These are phyloP conservation scores for Palythoa heliodiscus DNA, from an alignment of 92 coral and sea anemone species.

Conservation along the genomic window DNA sequence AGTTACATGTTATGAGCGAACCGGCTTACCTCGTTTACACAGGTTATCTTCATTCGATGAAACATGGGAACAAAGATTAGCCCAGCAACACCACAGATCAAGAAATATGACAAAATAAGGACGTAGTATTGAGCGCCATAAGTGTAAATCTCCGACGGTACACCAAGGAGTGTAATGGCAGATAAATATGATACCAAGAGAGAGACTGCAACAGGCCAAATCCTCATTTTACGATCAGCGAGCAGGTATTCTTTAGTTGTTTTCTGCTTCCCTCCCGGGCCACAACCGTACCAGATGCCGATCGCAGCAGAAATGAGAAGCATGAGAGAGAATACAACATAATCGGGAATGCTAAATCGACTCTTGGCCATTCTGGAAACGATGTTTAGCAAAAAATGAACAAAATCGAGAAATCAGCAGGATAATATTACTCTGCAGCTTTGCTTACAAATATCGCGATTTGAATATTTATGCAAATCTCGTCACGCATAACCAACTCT, in stretches of 20 bases:
- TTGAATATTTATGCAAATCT: neutral
- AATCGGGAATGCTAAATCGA: conserved; percentile 73
- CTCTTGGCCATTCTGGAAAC: neutral
- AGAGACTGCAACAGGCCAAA: conserved; percentile 86
- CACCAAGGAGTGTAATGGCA: conserved; percentile 90
- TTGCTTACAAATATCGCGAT: neutral
- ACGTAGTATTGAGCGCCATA: conserved; percentile 87
- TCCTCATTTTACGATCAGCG: conserved; percentile 83
- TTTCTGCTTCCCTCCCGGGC: conserved; percentile 81
- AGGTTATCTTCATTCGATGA: conserved; percentile 73
- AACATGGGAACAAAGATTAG: conserved; percentile 92
- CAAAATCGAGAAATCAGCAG: neutral
- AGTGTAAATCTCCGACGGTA: conserved; percentile 94
- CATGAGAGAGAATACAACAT: conserved; percentile 87
- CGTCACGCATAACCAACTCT: no score
- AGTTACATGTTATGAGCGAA: neutral
- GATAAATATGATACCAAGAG: conserved; percentile 90
- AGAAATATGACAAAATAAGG: conserved; percentile 64
- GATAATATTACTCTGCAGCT: neutral
- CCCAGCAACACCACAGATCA: conserved; percentile 72
- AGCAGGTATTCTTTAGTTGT: conserved; percentile 85
- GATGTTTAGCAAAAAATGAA: neutral
- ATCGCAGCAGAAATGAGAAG: conserved; percentile 79
- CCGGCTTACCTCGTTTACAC: conserved; percentile 85
- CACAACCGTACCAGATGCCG: conserved; percentile 91